Percentiles rank a stretch among this genome's conserved stretches.
Evolutionary conservation across 2,113 vertebrate species (phyloP).

Genomic region (Helogale parvula): DNA sequence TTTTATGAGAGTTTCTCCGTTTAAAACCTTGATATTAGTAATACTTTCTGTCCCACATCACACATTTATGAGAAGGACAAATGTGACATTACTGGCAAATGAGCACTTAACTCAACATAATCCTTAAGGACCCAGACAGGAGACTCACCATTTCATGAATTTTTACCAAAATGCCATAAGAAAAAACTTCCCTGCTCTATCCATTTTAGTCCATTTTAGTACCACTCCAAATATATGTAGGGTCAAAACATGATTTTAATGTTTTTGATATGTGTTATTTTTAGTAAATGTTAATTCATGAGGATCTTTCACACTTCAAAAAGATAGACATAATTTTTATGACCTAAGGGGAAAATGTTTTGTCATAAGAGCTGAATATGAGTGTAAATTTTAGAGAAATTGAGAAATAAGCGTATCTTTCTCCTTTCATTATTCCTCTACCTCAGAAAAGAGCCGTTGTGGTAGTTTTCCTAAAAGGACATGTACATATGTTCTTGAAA

Average conservation of each 20-base stretch:
- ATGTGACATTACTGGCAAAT: not conserved
- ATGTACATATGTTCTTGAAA: conserved; percentile 55
- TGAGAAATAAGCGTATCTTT: conserved; percentile 75
- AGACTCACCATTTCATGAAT: not conserved
- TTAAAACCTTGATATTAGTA: conserved; percentile 1
- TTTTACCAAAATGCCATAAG: not conserved
- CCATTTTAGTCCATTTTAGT: not conserved
- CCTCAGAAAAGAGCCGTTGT: conserved; percentile 73
- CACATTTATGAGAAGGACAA: not conserved
- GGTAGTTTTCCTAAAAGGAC: conserved; percentile 65
- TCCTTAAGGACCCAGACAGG: not conserved
- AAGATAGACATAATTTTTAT: conserved; percentile 77
- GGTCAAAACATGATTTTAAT: conserved; percentile 76
- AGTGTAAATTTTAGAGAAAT: conserved; percentile 77
- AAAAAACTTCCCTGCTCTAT: not conserved
- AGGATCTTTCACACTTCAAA: conserved; percentile 71
- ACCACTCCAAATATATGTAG: not conserved
- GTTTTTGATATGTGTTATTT: conserved; percentile 77
- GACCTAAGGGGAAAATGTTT: conserved; percentile 74
- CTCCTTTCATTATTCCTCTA: conserved; percentile 26
- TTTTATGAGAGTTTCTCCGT: not conserved
- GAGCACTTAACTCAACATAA: not conserved
- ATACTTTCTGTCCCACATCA: not conserved
- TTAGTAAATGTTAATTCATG: conserved; percentile 78
- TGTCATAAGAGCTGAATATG: conserved; percentile 74